phyloP scores from a whole-genome alignment of 2,113 vertebrate species.

The Anguilla rostrata region DNA sequence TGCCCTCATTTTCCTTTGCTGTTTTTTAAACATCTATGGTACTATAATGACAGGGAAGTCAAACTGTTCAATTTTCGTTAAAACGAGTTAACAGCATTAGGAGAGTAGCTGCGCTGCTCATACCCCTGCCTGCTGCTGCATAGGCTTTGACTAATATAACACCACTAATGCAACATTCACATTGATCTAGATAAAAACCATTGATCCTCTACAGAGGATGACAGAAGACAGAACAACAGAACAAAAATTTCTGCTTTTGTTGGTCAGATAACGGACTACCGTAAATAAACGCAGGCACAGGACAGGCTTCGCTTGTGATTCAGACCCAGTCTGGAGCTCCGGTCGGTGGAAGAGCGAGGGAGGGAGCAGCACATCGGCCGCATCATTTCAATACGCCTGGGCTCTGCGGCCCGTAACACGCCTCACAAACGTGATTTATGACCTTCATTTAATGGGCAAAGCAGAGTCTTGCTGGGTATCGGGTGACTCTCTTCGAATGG shows the following conservation, averaged over 20 bases:
- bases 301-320: conserved; percentile 47
- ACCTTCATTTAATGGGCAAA: conserved; percentile 75
- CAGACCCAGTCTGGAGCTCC: conserved; percentile 54
- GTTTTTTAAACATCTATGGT: not conserved
- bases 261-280: not conserved
- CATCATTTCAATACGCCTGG: conserved; percentile 69
- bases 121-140: not conserved
- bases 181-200: not conserved
- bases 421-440: conserved; percentile 75
- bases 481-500: conserved; percentile 74
- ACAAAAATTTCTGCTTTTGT: not conserved
- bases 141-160: not conserved
- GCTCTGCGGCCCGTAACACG: conserved; percentile 61
- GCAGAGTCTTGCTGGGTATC: conserved; percentile 66
- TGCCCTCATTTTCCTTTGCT: not conserved
- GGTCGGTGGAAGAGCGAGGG: conserved; percentile 32
- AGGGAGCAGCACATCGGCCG: conserved; percentile 65
- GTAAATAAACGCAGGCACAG: conserved; percentile 54
- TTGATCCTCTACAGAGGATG: not conserved
- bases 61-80: not conserved
- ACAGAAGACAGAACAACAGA: not conserved
- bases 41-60: not conserved
- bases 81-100: not conserved
- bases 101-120: not conserved
- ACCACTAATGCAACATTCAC: not conserved